Conservation (phyloP, 2,113 vertebrate species). For the Ageneiosus marmoratus region DNA sequence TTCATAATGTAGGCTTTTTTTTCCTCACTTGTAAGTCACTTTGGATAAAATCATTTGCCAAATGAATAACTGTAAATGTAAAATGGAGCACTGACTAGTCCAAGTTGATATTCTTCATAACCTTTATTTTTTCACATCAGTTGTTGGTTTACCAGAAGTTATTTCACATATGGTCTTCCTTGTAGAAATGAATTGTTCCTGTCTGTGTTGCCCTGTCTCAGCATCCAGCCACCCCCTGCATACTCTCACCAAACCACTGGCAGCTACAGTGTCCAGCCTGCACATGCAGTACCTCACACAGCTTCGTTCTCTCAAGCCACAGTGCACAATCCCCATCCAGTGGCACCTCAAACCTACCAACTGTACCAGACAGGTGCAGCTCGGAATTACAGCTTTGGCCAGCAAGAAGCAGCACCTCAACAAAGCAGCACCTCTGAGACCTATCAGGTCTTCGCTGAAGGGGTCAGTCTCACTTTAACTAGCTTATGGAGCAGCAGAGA, state of each 20-base stretch:
- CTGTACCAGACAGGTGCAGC: conserved; percentile 64
- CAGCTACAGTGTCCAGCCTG: conserved; percentile 66
- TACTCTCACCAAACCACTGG: conserved; percentile 70
- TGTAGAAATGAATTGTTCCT: neutral
- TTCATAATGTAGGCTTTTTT: no score
- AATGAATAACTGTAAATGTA: no score
- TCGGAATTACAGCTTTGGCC: conserved; percentile 66
- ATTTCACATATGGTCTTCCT: neutral
- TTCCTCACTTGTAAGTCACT: no score
- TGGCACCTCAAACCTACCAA: conserved; percentile 60
- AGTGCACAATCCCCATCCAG: conserved; percentile 59
- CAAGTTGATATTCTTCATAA: neutral
- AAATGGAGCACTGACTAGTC: no score
- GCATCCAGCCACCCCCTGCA: conserved; percentile 66
- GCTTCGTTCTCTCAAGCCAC: conserved; percentile 69
- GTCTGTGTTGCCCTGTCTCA: conserved; percentile 49
- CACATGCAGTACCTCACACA: conserved; percentile 64
- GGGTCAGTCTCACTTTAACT: conserved; percentile 60
- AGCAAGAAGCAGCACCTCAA: conserved; percentile 57
- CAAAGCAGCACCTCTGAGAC: conserved; percentile 68
- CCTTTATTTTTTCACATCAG: neutral
- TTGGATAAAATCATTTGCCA: no score
- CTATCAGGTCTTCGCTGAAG: conserved; percentile 75
- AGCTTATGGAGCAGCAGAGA: neutral
- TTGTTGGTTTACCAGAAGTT: neutral